phyloP scores from a whole-genome alignment of 2,888 invertebrate species.

The Callyntrura guangdongensis region DNA sequence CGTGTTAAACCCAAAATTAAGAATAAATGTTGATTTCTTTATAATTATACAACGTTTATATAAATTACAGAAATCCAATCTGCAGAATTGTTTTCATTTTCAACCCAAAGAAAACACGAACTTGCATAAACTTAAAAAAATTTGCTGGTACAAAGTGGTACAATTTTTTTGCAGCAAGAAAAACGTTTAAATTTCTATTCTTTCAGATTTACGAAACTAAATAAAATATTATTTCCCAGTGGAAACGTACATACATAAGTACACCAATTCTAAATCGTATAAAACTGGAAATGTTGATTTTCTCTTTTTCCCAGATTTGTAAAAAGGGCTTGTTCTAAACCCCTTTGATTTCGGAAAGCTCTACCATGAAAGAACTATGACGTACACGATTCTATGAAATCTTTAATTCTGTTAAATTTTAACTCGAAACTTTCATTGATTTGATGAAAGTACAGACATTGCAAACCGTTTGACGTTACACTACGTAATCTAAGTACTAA shows the following conservation, averaged over 20 bases:
- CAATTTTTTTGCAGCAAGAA: too few relatives aligned
- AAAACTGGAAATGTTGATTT: constrained; percentile 21
- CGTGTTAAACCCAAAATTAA: too few relatives aligned
- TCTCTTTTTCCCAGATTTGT: constrained; percentile 9
- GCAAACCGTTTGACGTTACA: not conserved
- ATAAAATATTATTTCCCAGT: too few relatives aligned
- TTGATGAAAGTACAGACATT: not conserved
- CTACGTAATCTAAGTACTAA: not conserved
- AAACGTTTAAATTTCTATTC: too few relatives aligned
- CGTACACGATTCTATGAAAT: constrained; percentile 47
- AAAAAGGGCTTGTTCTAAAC: constrained; percentile 27
- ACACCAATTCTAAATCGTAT: not conserved
- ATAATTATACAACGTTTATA: too few relatives aligned
- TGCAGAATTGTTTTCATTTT: too few relatives aligned
- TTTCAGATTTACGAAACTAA: too few relatives aligned
- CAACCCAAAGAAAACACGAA: too few relatives aligned
- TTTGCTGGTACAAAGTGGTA: too few relatives aligned
- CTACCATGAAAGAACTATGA: constrained; percentile 76
- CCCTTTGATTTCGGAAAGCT: constrained; percentile 51
- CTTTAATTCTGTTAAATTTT: constrained; percentile 56
- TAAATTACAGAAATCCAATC: too few relatives aligned
- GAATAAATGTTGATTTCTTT: too few relatives aligned
- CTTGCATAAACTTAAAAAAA: too few relatives aligned
- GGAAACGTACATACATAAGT: not conserved
- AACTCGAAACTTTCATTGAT: constrained; percentile 12